Base-by-base conservation (phyloP, 2,888 invertebrate genomes). In the Eurytoma adleriae region DNA sequence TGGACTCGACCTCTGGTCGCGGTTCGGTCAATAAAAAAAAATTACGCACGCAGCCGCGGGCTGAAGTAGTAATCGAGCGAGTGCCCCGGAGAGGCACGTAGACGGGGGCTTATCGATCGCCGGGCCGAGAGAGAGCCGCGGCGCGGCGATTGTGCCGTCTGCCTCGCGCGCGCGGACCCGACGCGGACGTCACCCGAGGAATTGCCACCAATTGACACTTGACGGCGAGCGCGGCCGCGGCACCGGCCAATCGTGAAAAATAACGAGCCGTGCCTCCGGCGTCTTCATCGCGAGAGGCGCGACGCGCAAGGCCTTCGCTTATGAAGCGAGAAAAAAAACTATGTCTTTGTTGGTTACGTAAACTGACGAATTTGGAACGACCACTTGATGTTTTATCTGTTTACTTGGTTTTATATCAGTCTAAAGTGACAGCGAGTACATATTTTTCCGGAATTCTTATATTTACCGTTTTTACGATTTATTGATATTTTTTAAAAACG, bases 31-130 rank as follows among this genome's bases (percentile, higher is more conserved):
- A 61, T 27, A 61, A 61, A 62, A 62, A 62, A 61, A 30, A 62
- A 24, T 61, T 10, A 30, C 30, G 14, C 14, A 1, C 62, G 62
- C n/a, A 30, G 30, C 27, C 24, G 40, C 7, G 40, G 40, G 10
- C 40, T 10, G 20, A 57, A 18, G 57, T 20, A 18, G 57, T 57
- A 10, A 57, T 57, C 24, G 3, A 40, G 24, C 24, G 24, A 16
- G 16, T 24, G 27, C 10, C 27, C 10, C 27, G 27, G 16, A 27
- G n/a, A 62, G 50, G 30, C 50, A 64, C 40, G 30, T 20, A 30
- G 27, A 67, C 67, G 59, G 24, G 24, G 67, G 50, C 61, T 30
- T 69, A 76, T 76, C 76, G 76, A 76, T 69, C 76, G 61, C 52
- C 74, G 54, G 66, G 66, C 30, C 13, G 59, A 67, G 24, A n/a